Base-by-base conservation (phyloP, 2,888 invertebrate genomes). In the Drosophila lutescens region DNA sequence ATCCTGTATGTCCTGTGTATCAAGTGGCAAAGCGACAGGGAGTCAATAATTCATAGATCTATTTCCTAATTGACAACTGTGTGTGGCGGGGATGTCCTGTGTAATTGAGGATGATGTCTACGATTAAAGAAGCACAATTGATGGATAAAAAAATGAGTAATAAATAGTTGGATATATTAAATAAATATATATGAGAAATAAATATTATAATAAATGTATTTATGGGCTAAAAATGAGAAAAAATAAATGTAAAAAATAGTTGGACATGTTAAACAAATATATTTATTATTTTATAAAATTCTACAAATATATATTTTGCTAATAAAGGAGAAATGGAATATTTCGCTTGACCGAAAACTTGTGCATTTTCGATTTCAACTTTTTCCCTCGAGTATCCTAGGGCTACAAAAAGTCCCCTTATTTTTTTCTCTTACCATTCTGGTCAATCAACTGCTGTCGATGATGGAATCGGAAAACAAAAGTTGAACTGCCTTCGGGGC, bases 11-110 rank as follows among this genome's bases (percentile, higher is more conserved):
- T 26, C 26, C 26, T 26, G 26, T 26, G 5, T 26, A 26, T 26
- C 26, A 84, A 84, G 84, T 80, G 80, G 73, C 86, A 75, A 62
- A 49, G 61, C 84, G 71, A 86, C 84, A 72, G 80, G 71, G 84
- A 80, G 71, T 81, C 81, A 83, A 81, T 81, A 80, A 80, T 73
- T 71, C 72, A 71, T 72, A 38, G 40, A 71, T 69, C 49, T 75
- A 67, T 54, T 62, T 53, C 66, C 66, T 66, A 66, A 66, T 66
- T 66, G 65, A 66, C 53, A 62, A 62, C 62, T 47, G 61, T 47
- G 61, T 26, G 47, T 10, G 23, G 26, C 17, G 55, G 38, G 9
- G 36, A 46, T 13, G 60, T 41, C 55, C 61, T 61, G 61, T 61
- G 61, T 62, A 62, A 62, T 62, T 62, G 62, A 47, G 46, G 38